Percentiles rank a stretch among this genome's conserved stretches.
phyloP scores from a whole-genome alignment of 2,888 invertebrate species.

The Drosophila anceps region DNA sequence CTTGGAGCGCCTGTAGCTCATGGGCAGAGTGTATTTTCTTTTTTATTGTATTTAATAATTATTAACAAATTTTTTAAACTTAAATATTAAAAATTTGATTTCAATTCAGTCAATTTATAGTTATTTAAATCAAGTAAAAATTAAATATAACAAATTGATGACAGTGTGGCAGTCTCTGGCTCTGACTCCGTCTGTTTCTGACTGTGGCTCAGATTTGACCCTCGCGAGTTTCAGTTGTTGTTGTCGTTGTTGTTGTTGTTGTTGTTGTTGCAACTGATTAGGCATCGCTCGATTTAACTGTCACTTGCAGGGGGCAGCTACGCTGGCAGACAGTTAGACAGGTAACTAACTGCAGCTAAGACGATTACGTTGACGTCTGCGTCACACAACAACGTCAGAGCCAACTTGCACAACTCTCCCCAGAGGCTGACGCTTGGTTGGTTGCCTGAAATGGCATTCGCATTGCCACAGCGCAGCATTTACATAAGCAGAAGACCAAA shows the following conservation, averaged over 20 bases:
- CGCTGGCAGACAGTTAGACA: conserved; percentile 19
- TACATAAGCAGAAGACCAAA: conserved; percentile 15
- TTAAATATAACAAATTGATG: too few species aligned
- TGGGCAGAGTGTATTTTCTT: too few species aligned
- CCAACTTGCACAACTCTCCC: conserved; percentile 45
- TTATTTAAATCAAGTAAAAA: too few species aligned
- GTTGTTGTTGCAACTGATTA: conserved; percentile 60
- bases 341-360: conserved; percentile 43
- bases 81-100: too few species aligned
- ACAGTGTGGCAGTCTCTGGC: not conserved
- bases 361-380: conserved; percentile 43
- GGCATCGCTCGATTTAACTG: conserved; percentile 73
- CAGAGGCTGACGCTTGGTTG: not conserved
- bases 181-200: not conserved
- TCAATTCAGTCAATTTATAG: too few species aligned
- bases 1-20: too few species aligned
- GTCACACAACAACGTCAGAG: conserved; percentile 25
- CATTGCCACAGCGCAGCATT: conserved; percentile 6
- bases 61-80: too few species aligned
- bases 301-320: conserved; percentile 60
- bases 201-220: conserved; percentile 27
- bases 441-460: not conserved
- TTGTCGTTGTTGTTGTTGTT: not conserved
- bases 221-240: conserved; percentile 3
- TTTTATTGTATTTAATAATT: too few species aligned